phyloP scores from a whole-genome alignment of 2,113 vertebrate genomes.

The Motacilla alba region DNA sequence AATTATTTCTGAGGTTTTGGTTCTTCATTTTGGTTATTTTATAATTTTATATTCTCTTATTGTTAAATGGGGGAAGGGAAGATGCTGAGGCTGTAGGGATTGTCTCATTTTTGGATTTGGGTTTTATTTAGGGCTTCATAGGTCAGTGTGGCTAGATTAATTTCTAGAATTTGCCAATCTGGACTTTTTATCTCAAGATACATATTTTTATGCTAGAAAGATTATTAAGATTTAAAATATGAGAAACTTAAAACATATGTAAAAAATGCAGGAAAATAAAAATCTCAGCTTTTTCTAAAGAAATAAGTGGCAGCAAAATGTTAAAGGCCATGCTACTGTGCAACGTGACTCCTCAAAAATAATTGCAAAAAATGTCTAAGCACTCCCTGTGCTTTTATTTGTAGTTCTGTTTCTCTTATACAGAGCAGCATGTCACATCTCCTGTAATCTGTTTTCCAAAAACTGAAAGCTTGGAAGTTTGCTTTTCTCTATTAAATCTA shows the following conservation, averaged over 20 bases:
- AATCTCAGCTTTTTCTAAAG: neutral
- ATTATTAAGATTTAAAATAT: neutral
- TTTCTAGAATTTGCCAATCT: neutral
- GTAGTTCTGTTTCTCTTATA: neutral
- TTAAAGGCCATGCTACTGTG: neutral
- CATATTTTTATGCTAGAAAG: neutral
- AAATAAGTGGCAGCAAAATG: neutral
- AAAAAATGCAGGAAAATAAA: neutral
- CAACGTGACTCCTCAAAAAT: neutral
- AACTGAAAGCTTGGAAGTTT: conserved; percentile 17
- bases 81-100: neutral
- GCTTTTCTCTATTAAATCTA: conserved; percentile 30
- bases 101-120: neutral
- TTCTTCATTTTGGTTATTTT: neutral
- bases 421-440: neutral
- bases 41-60: neutral
- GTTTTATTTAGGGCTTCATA: neutral
- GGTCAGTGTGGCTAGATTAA: neutral
- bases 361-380: neutral
- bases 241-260: neutral
- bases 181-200: neutral
- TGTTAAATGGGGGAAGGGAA: neutral
- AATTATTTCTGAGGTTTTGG: neutral
- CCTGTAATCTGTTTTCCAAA: neutral
- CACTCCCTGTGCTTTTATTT: neutral